These are phyloP conservation scores for Hycleus cichorii DNA, from an alignment of 1,140 invertebrate genomes.

Conservation along the genomic window DNA sequence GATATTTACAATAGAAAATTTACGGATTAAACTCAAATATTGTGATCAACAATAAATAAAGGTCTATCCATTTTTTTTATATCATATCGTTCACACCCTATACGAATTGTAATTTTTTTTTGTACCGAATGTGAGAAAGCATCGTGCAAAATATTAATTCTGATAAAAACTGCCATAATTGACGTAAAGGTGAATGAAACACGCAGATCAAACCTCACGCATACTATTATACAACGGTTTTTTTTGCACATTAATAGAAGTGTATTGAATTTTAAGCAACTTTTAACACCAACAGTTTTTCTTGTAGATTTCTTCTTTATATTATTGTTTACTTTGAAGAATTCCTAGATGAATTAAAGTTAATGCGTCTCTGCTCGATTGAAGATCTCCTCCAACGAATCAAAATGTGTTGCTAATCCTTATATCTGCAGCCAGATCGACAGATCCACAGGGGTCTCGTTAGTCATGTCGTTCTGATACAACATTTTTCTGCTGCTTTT, in stretches of 20 bases:
- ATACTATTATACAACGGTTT: background rate
- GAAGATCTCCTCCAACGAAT: slow-evolving; percentile 3
- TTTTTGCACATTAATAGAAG: too few relatives aligned
- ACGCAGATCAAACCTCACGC: slow-evolving; percentile 13
- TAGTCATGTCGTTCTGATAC: slow-evolving; percentile 10
- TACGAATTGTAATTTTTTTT: too few relatives aligned
- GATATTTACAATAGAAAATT: slow-evolving; percentile 3
- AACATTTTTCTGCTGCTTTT: slow-evolving; percentile 15
- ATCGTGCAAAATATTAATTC: slow-evolving; percentile 10
- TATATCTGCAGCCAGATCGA: slow-evolving; percentile 20
- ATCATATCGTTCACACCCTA: too few relatives aligned
- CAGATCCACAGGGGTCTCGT: slow-evolving; percentile 20
- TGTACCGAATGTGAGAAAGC: background rate
- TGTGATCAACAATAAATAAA: too few relatives aligned
- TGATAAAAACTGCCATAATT: slow-evolving; percentile 14
- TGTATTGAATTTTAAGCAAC: too few relatives aligned
- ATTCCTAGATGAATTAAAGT: too few relatives aligned
- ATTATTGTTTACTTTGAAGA: too few relatives aligned
- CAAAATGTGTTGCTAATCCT: slow-evolving; percentile 21
- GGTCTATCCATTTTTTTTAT: too few relatives aligned
- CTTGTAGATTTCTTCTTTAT: too few relatives aligned
- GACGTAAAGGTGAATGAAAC: slow-evolving; percentile 11
- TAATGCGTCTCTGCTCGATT: background rate
- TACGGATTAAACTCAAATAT: slow-evolving; percentile 3
- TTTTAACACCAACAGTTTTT: too few relatives aligned